Conservation (phyloP, 1,140 invertebrate genomes). For the Protaetia brevitarsis region DNA sequence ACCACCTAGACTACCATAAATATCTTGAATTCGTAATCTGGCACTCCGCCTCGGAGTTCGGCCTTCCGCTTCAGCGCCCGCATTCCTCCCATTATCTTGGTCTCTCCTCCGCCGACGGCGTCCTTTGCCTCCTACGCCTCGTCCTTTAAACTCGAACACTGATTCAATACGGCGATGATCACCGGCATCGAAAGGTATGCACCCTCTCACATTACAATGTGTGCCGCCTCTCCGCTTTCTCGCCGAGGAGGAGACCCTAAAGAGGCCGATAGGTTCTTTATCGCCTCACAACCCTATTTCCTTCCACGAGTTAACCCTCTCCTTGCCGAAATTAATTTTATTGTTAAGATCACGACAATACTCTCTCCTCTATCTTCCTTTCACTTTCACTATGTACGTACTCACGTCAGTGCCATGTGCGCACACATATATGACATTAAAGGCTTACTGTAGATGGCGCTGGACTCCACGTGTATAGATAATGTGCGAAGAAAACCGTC, state of each 20-base stretch:
- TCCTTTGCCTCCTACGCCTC: slow-evolving; percentile 4
- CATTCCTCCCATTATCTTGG: slow-evolving; percentile 41
- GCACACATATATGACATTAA: too few species aligned
- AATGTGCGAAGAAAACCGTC: neutral
- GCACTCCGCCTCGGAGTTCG: slow-evolving; percentile 41
- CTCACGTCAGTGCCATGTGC: too few species aligned
- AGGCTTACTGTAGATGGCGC: too few species aligned
- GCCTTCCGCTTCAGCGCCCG: slow-evolving; percentile 37
- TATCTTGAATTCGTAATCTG: slow-evolving; percentile 44
- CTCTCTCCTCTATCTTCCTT: neutral
- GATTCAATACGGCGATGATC: slow-evolving; percentile 38
- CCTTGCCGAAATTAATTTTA: neutral
- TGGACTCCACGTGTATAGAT: too few species aligned
- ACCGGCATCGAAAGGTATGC: slow-evolving; percentile 36
- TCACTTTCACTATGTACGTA: neutral
- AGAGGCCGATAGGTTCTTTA: neutral
- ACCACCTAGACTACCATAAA: slow-evolving; percentile 41
- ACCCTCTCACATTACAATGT: slow-evolving; percentile 13
- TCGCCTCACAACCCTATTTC: neutral
- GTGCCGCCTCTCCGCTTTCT: neutral
- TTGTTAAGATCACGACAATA: neutral
- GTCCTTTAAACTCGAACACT: slow-evolving; percentile 26
- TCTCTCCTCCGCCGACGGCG: slow-evolving; percentile 20
- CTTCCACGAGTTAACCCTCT: neutral
- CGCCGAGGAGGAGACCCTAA: neutral